Conservation (phyloP, 2,113 vertebrate species). For the Telmatochromis sp. region DNA sequence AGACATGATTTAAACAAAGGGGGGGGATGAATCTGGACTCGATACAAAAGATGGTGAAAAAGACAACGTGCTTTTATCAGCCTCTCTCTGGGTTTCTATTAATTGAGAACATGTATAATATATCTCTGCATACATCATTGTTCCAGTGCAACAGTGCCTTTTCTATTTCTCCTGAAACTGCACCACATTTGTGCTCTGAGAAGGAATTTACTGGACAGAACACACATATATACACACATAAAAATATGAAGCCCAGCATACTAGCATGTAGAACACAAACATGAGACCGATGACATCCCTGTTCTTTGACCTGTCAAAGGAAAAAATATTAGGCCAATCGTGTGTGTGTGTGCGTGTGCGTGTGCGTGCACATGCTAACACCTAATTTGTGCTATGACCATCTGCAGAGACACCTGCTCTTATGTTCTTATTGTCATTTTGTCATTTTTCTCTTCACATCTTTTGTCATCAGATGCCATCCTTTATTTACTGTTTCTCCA, state of each 20-base stretch:
- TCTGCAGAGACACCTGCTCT: slow-evolving; percentile 29
- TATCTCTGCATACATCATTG: background rate
- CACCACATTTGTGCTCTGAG: background rate
- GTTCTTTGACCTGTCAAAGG: background rate
- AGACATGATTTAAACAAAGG: background rate
- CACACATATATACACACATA: background rate
- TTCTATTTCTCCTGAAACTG: background rate
- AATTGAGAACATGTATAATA: background rate
- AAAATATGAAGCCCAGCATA: background rate
- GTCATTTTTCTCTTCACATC: background rate
- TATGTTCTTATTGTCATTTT: background rate
- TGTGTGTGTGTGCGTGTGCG: background rate
- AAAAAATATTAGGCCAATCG: background rate
- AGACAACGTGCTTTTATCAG: background rate
- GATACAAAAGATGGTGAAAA: background rate
- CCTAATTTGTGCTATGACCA: background rate
- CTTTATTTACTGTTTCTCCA: background rate
- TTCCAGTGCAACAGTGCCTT: background rate
- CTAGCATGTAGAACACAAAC: background rate
- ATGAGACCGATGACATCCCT: background rate
- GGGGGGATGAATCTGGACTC: background rate
- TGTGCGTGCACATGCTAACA: background rate
- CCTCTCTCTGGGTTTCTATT: background rate
- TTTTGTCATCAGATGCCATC: background rate
- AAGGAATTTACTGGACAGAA: background rate